These are phyloP conservation scores for Drosophila fuyamai DNA, from an alignment of 1,140 invertebrate genomes.

Conservation along the genomic window DNA sequence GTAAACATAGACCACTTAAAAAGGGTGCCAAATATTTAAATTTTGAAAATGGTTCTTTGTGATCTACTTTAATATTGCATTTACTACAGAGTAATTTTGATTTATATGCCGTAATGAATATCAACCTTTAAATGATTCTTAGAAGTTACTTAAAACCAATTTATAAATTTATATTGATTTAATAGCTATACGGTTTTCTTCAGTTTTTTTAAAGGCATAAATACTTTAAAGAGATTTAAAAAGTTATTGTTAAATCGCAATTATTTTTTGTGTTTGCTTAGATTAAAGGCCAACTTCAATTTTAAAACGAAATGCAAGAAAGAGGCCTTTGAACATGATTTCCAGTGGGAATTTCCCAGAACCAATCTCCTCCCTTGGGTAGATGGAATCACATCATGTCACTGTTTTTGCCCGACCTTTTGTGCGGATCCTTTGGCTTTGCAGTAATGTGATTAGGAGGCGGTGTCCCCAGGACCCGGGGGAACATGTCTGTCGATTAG, in stretches of 20 bases:
- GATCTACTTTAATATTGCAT: background rate
- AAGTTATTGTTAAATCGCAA: too few species aligned
- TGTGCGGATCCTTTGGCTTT: conserved; percentile 35
- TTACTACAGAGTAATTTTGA: too few species aligned
- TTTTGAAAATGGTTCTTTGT: background rate
- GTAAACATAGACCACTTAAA: background rate
- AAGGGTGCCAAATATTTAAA: background rate
- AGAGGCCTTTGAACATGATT: background rate
- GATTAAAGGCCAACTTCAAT: conserved; percentile 5
- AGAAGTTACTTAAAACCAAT: too few species aligned
- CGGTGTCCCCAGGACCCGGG: conserved; percentile 18
- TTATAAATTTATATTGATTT: too few species aligned
- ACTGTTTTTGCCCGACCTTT: conserved; percentile 38
- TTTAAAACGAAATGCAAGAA: background rate
- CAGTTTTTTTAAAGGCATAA: too few species aligned
- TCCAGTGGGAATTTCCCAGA: conserved; percentile 2
- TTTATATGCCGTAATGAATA: too few species aligned
- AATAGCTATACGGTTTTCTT: too few species aligned
- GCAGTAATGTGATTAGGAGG: conserved; percentile 41
- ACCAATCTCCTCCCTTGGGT: background rate
- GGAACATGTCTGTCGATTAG: conserved; percentile 48
- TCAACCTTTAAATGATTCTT: too few species aligned
- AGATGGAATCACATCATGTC: conserved; percentile 34
- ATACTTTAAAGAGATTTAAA: too few species aligned
- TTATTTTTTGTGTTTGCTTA: background rate